Evolutionary conservation across 2,113 vertebrate genomes (phyloP).

Genomic region (Phasianus colchicus): DNA sequence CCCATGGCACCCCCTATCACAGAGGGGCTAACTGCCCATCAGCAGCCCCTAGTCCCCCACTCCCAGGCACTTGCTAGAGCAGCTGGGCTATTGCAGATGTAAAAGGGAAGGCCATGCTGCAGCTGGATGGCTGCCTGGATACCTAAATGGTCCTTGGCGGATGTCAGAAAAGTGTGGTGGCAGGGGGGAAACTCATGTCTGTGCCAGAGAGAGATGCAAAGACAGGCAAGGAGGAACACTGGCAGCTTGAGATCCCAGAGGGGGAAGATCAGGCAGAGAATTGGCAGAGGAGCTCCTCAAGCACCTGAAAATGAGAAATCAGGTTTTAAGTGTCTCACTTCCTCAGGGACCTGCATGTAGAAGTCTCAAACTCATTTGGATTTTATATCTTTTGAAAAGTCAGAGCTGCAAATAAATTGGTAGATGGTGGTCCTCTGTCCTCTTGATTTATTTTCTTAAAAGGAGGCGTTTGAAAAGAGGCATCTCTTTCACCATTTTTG

Average conservation of each 20-base stretch:
- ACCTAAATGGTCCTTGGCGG: not conserved
- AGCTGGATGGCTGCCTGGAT: not conserved
- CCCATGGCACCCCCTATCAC: too few species aligned
- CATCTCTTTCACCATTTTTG: not conserved
- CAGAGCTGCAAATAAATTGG: not conserved
- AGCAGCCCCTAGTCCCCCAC: not conserved
- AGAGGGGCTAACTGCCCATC: not conserved
- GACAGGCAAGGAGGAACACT: not conserved
- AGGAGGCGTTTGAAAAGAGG: not conserved
- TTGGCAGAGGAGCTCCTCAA: not conserved
- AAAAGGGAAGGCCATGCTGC: not conserved
- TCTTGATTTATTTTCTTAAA: slow-evolving; percentile 35
- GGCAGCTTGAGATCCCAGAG: not conserved
- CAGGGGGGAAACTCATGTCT: rapidly evolving
- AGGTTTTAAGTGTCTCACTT: not conserved
- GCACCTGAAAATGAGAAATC: not conserved
- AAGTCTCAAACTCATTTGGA: not conserved
- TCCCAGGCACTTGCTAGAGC: rapidly evolving
- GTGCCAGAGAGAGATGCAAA: not conserved
- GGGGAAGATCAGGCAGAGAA: not conserved
- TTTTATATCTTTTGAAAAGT: not conserved
- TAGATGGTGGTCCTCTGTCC: not conserved
- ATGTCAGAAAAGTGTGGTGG: not conserved
- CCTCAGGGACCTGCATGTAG: not conserved
- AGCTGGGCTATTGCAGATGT: not conserved